Evolutionary conservation across 2,888 invertebrate species (phyloP).

Genomic region (Phengaris arion): DNA sequence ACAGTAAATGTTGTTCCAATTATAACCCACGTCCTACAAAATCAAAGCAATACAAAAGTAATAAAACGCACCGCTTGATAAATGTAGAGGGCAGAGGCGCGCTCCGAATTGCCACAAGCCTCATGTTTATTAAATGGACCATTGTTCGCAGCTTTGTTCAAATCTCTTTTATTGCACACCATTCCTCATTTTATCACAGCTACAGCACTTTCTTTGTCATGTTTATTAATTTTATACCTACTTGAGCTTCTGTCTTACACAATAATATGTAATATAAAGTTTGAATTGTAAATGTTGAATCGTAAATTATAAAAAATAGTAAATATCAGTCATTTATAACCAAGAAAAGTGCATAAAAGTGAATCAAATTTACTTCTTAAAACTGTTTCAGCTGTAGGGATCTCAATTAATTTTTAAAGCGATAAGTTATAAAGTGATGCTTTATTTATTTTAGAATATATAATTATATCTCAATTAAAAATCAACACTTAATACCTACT

Average conservation of each 20-base stretch:
- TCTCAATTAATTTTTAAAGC: background rate
- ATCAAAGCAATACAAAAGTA: background rate
- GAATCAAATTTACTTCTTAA: no score
- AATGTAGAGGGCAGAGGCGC: conserved; percentile 16
- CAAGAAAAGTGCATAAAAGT: no score
- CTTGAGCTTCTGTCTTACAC: background rate
- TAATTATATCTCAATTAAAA: background rate
- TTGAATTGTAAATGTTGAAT: no score
- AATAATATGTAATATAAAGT: background rate
- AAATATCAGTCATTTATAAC: no score
- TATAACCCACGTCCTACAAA: conserved; percentile 4
- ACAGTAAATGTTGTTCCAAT: background rate
- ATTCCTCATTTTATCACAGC: conserved; percentile 1
- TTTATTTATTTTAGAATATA: background rate
- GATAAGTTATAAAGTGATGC: no score
- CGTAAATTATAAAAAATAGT: no score
- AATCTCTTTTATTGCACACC: conserved; percentile 18
- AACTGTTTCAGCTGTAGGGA: background rate
- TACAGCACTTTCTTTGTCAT: background rate
- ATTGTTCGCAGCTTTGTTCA: conserved; percentile 6
- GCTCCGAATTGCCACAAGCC: conserved; percentile 31
- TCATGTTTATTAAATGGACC: conserved; percentile 43
- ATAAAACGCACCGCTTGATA: conserved; percentile 5
- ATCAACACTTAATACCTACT: background rate
- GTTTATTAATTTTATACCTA: background rate